phyloP scores from a whole-genome alignment of 2,888 invertebrate genomes.

The Nymphalis polychloros region DNA sequence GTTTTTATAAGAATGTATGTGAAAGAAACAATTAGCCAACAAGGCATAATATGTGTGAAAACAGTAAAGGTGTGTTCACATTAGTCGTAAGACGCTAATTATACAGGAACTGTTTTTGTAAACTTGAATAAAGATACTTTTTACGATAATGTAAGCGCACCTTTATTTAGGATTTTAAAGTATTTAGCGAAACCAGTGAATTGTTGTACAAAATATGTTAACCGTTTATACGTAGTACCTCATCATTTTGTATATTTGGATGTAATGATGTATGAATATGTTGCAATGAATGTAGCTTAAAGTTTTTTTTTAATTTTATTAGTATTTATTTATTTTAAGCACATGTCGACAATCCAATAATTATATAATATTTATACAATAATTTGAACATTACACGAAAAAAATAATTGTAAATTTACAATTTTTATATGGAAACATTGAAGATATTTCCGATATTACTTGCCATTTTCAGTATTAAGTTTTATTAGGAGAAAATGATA shows the following conservation, averaged over 20 bases:
- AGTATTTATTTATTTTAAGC: slow-evolving; percentile 31
- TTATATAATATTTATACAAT: background rate
- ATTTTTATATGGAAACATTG: too few relatives aligned
- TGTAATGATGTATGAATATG: slow-evolving; percentile 39
- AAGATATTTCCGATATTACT: too few relatives aligned
- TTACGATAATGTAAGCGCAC: slow-evolving; percentile 4
- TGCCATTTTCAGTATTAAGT: too few relatives aligned
- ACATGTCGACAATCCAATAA: slow-evolving; percentile 29
- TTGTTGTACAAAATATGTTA: slow-evolving; percentile 59
- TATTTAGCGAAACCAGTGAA: slow-evolving; percentile 18
- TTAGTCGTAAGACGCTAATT: background rate
- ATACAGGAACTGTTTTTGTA: background rate
- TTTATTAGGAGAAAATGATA: too few relatives aligned
- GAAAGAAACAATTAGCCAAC: background rate
- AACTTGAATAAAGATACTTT: slow-evolving; percentile 4
- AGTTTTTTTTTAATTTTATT: slow-evolving; percentile 39
- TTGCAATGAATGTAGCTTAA: slow-evolving; percentile 41
- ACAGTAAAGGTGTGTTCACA: slow-evolving; percentile 3
- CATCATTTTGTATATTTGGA: slow-evolving; percentile 48
- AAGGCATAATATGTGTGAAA: background rate
- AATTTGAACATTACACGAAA: background rate
- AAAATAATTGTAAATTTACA: too few relatives aligned
- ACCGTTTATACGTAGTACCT: slow-evolving; percentile 54
- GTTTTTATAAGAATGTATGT: background rate
- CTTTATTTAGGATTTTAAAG: slow-evolving; percentile 2